A percentile compares a stretch with the other conserved stretches of the same genome.
phyloP scores from a whole-genome alignment of 2,888 invertebrate genomes.

The Tetramorium bicarinatum region DNA sequence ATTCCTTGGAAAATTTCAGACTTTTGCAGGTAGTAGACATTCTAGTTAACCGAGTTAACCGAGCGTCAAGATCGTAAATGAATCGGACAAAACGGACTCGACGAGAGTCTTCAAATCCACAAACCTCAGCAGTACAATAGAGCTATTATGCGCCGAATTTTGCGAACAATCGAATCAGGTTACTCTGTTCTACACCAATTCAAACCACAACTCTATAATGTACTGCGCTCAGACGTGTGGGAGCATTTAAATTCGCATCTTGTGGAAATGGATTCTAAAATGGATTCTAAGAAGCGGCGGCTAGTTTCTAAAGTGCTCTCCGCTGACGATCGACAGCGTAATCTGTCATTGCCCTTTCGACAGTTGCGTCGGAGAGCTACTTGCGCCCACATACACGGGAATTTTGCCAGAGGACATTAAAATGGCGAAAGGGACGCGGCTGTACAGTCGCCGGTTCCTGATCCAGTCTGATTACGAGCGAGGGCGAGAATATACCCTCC shows the following conservation, averaged over 20 bases:
- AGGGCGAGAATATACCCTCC: background rate
- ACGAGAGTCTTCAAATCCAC: background rate
- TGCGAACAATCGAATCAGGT: background rate
- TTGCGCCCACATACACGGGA: background rate
- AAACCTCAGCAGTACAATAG: background rate
- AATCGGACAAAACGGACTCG: background rate
- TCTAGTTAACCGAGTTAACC: background rate
- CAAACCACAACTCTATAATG: background rate
- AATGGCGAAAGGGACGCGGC: slow-evolving; percentile 7
- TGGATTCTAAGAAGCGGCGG: slow-evolving; percentile 6
- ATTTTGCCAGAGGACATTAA: background rate
- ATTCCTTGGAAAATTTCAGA: background rate
- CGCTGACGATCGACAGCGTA: background rate
- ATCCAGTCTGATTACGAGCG: slow-evolving; percentile 7
- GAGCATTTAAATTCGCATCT: background rate
- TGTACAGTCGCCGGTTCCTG: background rate
- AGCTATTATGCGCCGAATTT: slow-evolving; percentile 19
- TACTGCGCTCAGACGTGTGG: background rate
- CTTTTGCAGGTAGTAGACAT: background rate
- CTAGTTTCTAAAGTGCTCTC: slow-evolving; percentile 12
- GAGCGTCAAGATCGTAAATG: background rate
- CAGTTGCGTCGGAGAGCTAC: background rate
- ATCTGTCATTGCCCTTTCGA: slow-evolving; percentile 25
- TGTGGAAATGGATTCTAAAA: no score
- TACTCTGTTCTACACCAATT: background rate